Evolutionary conservation across 1,140 invertebrate genomes (phyloP).

Genomic region (Cyclargus thomasi): DNA sequence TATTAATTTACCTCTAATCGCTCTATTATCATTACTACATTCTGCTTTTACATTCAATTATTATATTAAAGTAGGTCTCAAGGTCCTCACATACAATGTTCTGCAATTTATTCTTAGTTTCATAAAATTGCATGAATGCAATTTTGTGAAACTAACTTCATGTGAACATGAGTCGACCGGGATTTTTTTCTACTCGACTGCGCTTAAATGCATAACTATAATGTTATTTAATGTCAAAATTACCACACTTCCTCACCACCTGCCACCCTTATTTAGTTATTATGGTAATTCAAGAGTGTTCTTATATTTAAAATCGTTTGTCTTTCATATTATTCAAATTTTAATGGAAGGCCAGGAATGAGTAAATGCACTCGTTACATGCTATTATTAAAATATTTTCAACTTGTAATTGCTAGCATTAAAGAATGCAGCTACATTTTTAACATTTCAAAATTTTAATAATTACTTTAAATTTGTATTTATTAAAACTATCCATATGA

Average conservation of each 20-base stretch:
- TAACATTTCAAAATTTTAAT: not conserved
- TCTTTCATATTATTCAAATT: slow-evolving; percentile 3
- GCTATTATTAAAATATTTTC: not conserved
- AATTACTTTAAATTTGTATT: too few species aligned
- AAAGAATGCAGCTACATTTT: not conserved
- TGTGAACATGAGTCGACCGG: not conserved
- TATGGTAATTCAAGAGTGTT: slow-evolving; percentile 8
- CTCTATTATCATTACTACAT: too few species aligned
- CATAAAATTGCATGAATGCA: not conserved
- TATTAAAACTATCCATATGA: too few species aligned
- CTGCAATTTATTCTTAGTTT: not conserved
- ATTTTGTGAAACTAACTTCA: too few species aligned
- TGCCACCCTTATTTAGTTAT: slow-evolving; percentile 13
- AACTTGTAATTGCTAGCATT: not conserved
- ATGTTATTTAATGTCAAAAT: not conserved
- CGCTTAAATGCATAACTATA: slow-evolving; percentile 7
- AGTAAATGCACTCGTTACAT: not conserved
- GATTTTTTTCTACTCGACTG: not conserved
- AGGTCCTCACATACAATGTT: too few species aligned
- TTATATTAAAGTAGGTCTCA: too few species aligned
- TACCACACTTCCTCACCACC: slow-evolving; percentile 1
- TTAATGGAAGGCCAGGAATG: not conserved
- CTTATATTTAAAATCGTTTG: not conserved
- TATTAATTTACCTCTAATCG: too few species aligned
- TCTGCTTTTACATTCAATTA: too few species aligned